Evolutionary conservation across 2,113 vertebrate genomes (phyloP).

Genomic region (Pollachius pollachius): DNA sequence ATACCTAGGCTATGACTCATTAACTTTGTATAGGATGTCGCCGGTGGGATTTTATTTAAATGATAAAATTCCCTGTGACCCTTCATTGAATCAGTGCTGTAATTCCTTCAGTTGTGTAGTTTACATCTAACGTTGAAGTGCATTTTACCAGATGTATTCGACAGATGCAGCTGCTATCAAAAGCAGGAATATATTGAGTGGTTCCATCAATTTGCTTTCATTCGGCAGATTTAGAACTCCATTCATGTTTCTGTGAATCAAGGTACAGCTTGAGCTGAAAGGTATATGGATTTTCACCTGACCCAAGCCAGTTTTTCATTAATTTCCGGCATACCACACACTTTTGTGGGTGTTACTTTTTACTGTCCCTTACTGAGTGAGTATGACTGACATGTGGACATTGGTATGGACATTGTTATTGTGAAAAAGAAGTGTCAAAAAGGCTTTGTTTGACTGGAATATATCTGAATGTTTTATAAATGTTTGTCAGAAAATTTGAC

Average conservation of each 20-base stretch:
- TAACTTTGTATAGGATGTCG: slow-evolving; percentile 22
- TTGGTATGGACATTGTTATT: slow-evolving; percentile 51
- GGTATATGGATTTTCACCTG: slow-evolving; percentile 46
- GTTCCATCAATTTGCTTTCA: too few relatives aligned
- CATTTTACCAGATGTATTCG: too few relatives aligned
- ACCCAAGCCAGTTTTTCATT: slow-evolving; percentile 36
- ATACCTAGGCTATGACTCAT: slow-evolving; percentile 41
- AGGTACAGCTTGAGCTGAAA: slow-evolving; percentile 8
- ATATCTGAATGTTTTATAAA: slow-evolving; percentile 36
- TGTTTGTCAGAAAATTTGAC: slow-evolving; percentile 49
- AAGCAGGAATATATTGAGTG: too few relatives aligned
- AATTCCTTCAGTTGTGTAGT: too few relatives aligned
- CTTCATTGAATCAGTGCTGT: neutral
- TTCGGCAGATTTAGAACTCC: too few relatives aligned
- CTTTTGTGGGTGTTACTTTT: slow-evolving; percentile 52
- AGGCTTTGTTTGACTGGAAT: slow-evolving; percentile 50
- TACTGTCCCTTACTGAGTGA: slow-evolving; percentile 49
- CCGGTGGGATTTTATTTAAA: neutral
- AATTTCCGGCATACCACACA: slow-evolving; percentile 35
- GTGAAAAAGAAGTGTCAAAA: slow-evolving; percentile 34
- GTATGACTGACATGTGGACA: slow-evolving; percentile 57
- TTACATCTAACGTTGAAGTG: too few relatives aligned
- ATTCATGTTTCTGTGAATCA: too few relatives aligned
- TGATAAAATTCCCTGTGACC: neutral
- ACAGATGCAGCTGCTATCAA: too few relatives aligned